Base-by-base conservation (phyloP, 2,113 vertebrate species). In the Saccopteryx leptura region DNA sequence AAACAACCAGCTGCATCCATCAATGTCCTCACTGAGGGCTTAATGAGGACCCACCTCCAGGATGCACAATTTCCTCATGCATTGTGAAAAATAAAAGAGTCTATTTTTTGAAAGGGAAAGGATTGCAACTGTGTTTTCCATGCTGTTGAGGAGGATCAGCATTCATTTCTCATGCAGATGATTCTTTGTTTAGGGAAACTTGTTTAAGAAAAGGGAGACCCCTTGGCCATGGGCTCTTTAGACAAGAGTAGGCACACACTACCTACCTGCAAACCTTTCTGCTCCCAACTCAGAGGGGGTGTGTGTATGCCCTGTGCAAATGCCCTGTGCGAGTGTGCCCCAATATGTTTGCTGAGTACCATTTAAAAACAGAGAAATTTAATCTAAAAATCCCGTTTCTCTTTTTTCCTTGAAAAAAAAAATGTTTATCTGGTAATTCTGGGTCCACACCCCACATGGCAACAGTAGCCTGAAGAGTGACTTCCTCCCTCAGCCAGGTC, bases 1-100 rank as follows among this genome's bases (percentile, higher is more conserved):
- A 19, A 89, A 93, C 46, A 81, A 79, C 15, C 54, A 87, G 50
- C 69, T 18, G 21, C 33, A 84, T 68, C 86, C 48, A 11, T 89
- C 60, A 75, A 15, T n/a, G 58, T 83, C 50, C 50, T 93, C 69
- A n/a, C 14, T 39, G 69, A 58, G n/a, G 50, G 48, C 26, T 58
- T 65, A 24, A 11, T 79, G 17, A 39, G 39, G 56, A 21, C 18
- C 71, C 48, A 56, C 5, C 23, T 89, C 7, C 50, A 65, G 26
- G 28, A 54, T 65, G 21, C 24, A 88, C 18, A 65, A 74, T 71
- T 71, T 71, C 58, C 48, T 74, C n/a, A 8, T 58, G 33, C 19
- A 56, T 31, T 39, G 3, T 31, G 60, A 17, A 2, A 71, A 79
- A 56, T 54, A 63, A 48, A 63, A 80, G 17, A 63, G 9, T 82